Evolutionary conservation across 2,888 invertebrate species (phyloP).

Genomic region (Latrodectus hesperus): DNA sequence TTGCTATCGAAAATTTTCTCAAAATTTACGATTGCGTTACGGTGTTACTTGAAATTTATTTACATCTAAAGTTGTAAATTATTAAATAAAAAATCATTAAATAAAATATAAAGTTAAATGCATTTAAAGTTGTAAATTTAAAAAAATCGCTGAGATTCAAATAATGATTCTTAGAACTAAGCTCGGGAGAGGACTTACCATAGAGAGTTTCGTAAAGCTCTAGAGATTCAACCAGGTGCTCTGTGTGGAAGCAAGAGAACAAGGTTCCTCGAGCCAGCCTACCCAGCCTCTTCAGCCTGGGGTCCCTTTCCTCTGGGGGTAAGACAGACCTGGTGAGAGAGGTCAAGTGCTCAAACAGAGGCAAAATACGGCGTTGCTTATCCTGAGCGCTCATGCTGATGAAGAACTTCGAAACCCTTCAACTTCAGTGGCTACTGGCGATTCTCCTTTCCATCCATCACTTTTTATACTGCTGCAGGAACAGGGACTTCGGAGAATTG

Average conservation of each 20-base stretch:
- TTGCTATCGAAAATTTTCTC: too few relatives aligned
- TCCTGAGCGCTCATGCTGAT: conserved; percentile 35
- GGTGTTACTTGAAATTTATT: too few relatives aligned
- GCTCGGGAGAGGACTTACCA: conserved; percentile 26
- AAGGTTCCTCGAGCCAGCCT: conserved; percentile 78
- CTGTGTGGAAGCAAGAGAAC: conserved; percentile 80
- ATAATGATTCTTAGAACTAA: background rate
- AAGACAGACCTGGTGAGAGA: conserved; percentile 35
- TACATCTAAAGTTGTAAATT: too few relatives aligned
- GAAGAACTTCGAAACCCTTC: background rate
- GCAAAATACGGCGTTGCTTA: conserved; percentile 52
- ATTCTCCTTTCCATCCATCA: background rate
- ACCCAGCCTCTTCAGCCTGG: conserved; percentile 39
- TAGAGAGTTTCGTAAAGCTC: conserved; percentile 79
- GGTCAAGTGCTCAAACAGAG: conserved; percentile 59
- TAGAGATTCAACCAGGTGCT: conserved; percentile 80
- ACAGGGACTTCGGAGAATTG: conserved; percentile 31
- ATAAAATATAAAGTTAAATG: too few relatives aligned
- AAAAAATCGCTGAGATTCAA: background rate
- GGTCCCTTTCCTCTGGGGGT: conserved; percentile 56
- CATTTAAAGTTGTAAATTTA: background rate
- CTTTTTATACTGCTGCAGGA: conserved; percentile 4
- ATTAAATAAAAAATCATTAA: too few relatives aligned
- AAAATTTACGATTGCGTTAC: too few relatives aligned
- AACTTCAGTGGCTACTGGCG: conserved; percentile 36